Evolutionary conservation across 2,113 vertebrate genomes (phyloP), one percentile per base, ranked within the genome.

Genomic region (Notothenia rossii): DNA sequence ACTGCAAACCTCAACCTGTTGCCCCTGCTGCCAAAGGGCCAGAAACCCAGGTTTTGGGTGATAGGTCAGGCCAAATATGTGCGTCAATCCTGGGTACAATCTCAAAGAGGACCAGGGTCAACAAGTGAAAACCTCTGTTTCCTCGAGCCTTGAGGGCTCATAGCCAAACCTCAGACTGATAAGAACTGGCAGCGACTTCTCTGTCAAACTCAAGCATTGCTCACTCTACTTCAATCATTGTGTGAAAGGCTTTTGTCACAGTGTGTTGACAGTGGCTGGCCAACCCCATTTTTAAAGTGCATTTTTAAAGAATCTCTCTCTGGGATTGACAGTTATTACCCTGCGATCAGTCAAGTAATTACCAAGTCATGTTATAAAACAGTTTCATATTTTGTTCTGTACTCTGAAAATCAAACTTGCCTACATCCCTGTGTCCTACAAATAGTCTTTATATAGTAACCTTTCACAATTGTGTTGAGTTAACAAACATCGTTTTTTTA

Each of bases 101-200:
- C 40, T 68, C 17, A 79, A 62, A 12, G 8, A 85, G 56, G 48
- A 72, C 73, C 17, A 55, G 51, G 79, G 66, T 70, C 10, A 3
- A 58, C 55, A 49, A 83, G 49, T 45, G 59, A 84, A 78, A 72
- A 33, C 22, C 49, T 62, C 25, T 46, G 45, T 77, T 79, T 75
- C 33, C 53, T 45, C 17, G 18, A 4, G 45, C 67, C 54, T 66
- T 59, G 56, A 87, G 61, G 77, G 49, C 66, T 77, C 11, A 4
- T 10, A 76, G 70, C 63, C 54, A 77, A 77, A 77, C 45, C 53
- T 77, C 22, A 65, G 29, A 46, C 33, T 75, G 83, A 82, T 86
- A 83, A 75, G 72, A 83, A 67, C 61, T 75, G 64, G 43, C 60
- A 75, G 60, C 1, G 4, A 61, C 20, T 9, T n/a, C 69, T 77